Conservation (phyloP, 1,140 invertebrate species). For the Trichogramma pretiosum region DNA sequence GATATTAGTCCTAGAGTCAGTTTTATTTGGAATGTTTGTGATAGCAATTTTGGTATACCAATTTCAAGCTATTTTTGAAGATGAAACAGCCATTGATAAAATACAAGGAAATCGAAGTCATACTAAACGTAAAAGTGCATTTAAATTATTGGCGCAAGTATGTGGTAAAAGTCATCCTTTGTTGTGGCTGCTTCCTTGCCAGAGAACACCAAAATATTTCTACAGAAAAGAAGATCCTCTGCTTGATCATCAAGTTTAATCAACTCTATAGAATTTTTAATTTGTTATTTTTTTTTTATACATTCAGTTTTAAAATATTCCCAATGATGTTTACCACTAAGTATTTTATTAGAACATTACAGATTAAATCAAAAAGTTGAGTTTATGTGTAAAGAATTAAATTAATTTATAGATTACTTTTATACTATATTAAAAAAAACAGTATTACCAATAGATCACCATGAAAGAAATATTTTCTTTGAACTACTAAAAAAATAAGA, state of each 20-base stretch:
- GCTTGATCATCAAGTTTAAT: conserved; percentile 52
- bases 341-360: too few species aligned
- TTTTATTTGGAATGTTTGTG: conserved; percentile 84
- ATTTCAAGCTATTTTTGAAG: conserved; percentile 72
- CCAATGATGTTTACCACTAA: too few species aligned
- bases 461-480: too few species aligned
- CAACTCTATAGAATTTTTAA: too few species aligned
- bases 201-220: conserved; percentile 45
- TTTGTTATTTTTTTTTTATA: too few species aligned
- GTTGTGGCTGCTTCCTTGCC: conserved; percentile 59
- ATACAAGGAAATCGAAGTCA: conserved; percentile 61
- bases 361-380: too few species aligned
- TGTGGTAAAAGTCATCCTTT: conserved; percentile 66
- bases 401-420: too few species aligned
- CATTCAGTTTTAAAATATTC: too few species aligned
- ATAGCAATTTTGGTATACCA: conserved; percentile 84
- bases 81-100: conserved; percentile 76
- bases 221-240: conserved; percentile 50
- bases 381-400: too few species aligned
- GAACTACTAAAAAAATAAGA: too few species aligned
- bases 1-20: conserved; percentile 72
- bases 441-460: too few species aligned
- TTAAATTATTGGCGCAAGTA: conserved; percentile 66
- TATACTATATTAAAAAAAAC: too few species aligned
- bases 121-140: conserved; percentile 55